These are phyloP conservation scores for Serinus canaria DNA, from an alignment of 2,113 vertebrate genomes.

Conservation along the genomic window DNA sequence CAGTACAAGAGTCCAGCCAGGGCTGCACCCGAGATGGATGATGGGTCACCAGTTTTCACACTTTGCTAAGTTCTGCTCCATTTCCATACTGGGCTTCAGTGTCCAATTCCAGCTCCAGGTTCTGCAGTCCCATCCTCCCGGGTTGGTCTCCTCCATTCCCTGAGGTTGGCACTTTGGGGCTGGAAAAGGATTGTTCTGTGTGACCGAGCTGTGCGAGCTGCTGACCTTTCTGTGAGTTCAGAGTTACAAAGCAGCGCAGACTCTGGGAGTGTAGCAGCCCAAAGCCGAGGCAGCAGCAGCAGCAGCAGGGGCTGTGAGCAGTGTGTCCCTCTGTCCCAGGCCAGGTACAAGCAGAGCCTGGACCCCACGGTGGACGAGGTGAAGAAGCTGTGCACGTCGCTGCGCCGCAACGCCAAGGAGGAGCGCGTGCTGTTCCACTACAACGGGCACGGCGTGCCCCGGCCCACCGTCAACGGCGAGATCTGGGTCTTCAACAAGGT, in stretches of 20 bases:
- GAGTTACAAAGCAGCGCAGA: rapidly evolving
- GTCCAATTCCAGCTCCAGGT: neutral
- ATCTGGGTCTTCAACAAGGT: slow-evolving; percentile 99
- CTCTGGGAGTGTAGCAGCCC: rapidly evolving
- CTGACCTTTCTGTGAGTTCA: rapidly evolving
- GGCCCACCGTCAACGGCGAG: slow-evolving; percentile 96
- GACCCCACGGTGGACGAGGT: slow-evolving; percentile 98
- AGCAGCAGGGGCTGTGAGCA: neutral
- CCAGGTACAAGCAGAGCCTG: slow-evolving; percentile 96
- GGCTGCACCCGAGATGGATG: neutral
- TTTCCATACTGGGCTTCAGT: neutral
- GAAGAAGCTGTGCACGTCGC: slow-evolving; percentile 95
- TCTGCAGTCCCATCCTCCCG: neutral
- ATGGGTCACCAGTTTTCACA: neutral
- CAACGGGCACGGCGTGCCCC: slow-evolving; percentile 96
- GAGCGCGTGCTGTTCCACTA: slow-evolving; percentile 98
- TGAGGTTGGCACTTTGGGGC: neutral
- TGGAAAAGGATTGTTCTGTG: rapidly evolving
- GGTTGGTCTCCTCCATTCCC: neutral
- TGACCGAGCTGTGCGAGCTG: neutral
- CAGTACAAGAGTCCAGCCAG: neutral
- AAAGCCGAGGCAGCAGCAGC: rapidly evolving
- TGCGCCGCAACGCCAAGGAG: slow-evolving; percentile 96
- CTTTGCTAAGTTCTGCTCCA: neutral
- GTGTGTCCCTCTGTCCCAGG: slow-evolving; percentile 68